Percentiles rank a stretch among this genome's conserved stretches.
Evolutionary conservation across 2,888 invertebrate species (phyloP).

Genomic region (Nephrocerus scutellatus): DNA sequence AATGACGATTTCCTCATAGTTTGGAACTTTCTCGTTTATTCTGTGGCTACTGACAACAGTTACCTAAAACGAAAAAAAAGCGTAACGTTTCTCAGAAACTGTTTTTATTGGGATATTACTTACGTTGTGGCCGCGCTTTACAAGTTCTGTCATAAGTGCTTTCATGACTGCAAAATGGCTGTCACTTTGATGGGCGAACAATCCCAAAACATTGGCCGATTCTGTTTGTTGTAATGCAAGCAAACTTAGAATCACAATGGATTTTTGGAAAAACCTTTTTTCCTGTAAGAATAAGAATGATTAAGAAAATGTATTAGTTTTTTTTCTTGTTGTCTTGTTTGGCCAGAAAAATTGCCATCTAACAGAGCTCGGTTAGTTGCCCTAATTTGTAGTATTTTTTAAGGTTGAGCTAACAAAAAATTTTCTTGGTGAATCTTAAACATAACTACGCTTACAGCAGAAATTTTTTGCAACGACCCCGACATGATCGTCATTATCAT

Average conservation of each 20-base stretch:
- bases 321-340: no score
- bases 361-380: no score
- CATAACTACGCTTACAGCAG: no score
- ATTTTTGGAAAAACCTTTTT: no score
- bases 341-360: no score
- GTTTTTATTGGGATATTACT: constrained; percentile 14
- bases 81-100: neutral
- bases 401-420: no score
- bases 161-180: constrained; percentile 47
- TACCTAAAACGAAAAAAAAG: constrained; percentile 27
- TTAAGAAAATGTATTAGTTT: no score
- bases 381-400: no score
- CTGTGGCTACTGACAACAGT: constrained; percentile 39
- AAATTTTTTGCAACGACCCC: no score
- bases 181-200: constrained; percentile 43
- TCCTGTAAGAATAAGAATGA: no score
- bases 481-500: no score
- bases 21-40: constrained; percentile 40
- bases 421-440: no score
- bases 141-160: constrained; percentile 46
- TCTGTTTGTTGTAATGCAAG: constrained; percentile 1
- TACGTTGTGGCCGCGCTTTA: constrained; percentile 48
- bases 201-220: constrained; percentile 35
- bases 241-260: neutral
- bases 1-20: constrained; percentile 37